Conservation (phyloP, 53 echinoderm and acorn worm species). For the Echinarachnius parma region DNA sequence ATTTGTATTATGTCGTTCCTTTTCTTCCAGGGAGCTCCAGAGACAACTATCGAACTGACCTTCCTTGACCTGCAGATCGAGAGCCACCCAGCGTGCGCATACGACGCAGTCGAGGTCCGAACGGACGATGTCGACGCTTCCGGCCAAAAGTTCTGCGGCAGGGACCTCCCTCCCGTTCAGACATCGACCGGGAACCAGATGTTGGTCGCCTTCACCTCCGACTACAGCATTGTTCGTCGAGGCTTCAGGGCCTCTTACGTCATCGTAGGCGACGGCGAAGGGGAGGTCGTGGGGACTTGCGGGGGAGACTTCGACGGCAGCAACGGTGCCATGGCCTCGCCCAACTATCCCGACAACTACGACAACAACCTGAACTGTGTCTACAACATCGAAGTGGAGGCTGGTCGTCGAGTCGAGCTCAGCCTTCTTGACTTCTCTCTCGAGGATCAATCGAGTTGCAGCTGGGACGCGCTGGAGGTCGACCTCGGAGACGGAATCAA, state of each 20-base stretch:
- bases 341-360: constrained; percentile 34
- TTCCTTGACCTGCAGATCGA: constrained; percentile 18
- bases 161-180: constrained; percentile 21
- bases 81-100: neutral
- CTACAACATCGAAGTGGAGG: constrained; percentile 27
- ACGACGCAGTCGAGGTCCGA: constrained; percentile 37
- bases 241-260: constrained; percentile 46
- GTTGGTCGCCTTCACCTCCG: constrained; percentile 44
- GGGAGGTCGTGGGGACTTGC: constrained; percentile 4
- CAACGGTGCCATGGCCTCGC: constrained; percentile 15
- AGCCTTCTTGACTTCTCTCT: neutral
- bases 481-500: constrained; percentile 28
- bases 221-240: constrained; percentile 26
- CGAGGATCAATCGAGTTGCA: constrained; percentile 4
- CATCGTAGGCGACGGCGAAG: too few species aligned
- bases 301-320: constrained; percentile 1
- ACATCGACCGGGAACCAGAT: constrained; percentile 35
- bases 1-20: too few species aligned
- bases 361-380: constrained; percentile 8
- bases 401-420: constrained; percentile 27
- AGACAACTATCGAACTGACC: constrained; percentile 15
- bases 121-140: neutral
- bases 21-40: constrained; percentile 25
- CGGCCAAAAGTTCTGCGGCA: constrained; percentile 43
- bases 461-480: constrained; percentile 5